phyloP scores from a whole-genome alignment of 2,888 invertebrate genomes.

The Rhorus exstirpatorius region DNA sequence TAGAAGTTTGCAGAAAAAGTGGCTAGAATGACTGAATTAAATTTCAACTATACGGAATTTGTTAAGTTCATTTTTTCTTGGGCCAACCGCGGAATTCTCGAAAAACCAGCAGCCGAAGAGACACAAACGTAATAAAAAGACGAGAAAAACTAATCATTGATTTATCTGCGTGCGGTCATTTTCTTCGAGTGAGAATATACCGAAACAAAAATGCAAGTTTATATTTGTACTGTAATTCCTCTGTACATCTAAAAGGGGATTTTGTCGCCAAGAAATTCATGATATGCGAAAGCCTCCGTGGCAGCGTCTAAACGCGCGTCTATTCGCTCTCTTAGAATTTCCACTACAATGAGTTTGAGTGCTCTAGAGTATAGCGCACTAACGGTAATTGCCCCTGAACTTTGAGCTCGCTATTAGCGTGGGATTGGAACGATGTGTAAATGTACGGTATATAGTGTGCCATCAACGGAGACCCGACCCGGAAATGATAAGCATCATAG shows the following conservation, averaged over 20 bases:
- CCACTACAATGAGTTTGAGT: slow-evolving; percentile 47
- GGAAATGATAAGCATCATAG: neutral
- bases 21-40: too few species aligned
- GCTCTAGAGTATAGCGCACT: slow-evolving; percentile 48
- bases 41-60: too few species aligned
- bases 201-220: neutral
- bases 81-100: too few species aligned
- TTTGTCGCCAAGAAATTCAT: slow-evolving; percentile 45
- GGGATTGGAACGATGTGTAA: slow-evolving; percentile 33
- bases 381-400: slow-evolving; percentile 75
- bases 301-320: neutral
- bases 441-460: slow-evolving; percentile 15
- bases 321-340: slow-evolving; percentile 41
- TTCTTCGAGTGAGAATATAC: too few species aligned
- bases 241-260: neutral
- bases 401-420: slow-evolving; percentile 73
- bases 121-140: too few species aligned
- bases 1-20: too few species aligned
- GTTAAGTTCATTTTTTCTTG: too few species aligned
- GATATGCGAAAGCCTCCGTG: slow-evolving; percentile 42
- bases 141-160: too few species aligned
- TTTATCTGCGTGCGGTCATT: too few species aligned
- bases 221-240: neutral
- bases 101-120: too few species aligned
- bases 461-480: neutral